Evolutionary conservation across 1,140 invertebrate genomes (phyloP), one percentile per base, ranked within the genome.

Genomic region (Chrysomallon squamiferum): DNA sequence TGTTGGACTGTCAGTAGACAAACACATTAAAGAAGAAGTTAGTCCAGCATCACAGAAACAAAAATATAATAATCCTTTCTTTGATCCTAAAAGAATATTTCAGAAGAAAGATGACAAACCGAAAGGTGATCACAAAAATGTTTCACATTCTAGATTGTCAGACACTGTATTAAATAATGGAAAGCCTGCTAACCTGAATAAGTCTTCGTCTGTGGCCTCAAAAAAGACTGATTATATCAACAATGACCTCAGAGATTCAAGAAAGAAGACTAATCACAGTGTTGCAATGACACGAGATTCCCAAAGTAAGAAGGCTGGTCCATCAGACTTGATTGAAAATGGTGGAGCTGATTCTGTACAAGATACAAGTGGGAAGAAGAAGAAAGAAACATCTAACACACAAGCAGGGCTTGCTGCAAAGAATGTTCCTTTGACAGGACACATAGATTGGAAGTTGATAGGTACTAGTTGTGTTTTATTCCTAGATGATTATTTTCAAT

Each of bases 211-310:
- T 38, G 73, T 65, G 25, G 72, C 78, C n/a, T 74, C 73, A 18
- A 73, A 75, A 54, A 75, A 77, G 56, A 70, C 79, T 15, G 76
- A 77, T 50, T 83, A 82, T 61, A 83, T 83, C 59, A 83, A 81
- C 59, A 83, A 83, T 71, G 79, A 82, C 50, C 66, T 83, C 18
- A 71, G 80, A 29, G 78, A 83, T 57, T 68, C 71, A 0, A 75
- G 72, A 60, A 83, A 83, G 60, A 75, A 72, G 52, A 78, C 76
- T 54, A 82, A 80, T 65, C 69, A 79, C 59, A 69, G 66, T 18
- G 61, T 62, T 41, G 62, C 63, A 25, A 56, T 65, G 25, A 70
- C 65, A 59, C 62, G 68, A 60, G 38, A 59, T 20, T 25, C 62
- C 59, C 50, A 74, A 64, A 57, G 35, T n/a, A 73, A 72, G 49